A percentile compares a stretch with the other conserved stretches of the same genome.
These are phyloP conservation scores for Xylocopa sonorina DNA, from an alignment of 1,140 invertebrate genomes.

Conservation along the genomic window DNA sequence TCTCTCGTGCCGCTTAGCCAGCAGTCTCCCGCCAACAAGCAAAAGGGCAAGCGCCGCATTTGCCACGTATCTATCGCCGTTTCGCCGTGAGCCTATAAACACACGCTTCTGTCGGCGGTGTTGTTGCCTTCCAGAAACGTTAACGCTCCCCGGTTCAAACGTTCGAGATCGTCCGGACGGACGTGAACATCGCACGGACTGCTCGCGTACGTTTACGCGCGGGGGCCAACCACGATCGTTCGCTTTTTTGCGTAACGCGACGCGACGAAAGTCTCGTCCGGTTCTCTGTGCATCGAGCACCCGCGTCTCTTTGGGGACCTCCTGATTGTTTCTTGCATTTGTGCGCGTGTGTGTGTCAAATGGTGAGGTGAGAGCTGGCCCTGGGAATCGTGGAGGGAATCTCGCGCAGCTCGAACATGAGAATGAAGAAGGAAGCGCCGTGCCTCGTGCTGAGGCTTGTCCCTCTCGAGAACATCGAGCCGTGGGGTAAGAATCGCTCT, in stretches of 20 bases:
- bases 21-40: conserved; percentile 69
- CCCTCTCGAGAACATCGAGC: conserved; percentile 81
- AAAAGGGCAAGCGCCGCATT: conserved; percentile 35
- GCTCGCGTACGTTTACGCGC: background rate
- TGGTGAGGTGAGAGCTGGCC: conserved; percentile 56
- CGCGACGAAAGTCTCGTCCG: background rate
- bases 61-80: conserved; percentile 38
- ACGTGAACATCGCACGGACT: too few species aligned
- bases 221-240: background rate
- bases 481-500: conserved; percentile 79
- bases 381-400: conserved; percentile 22
- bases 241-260: conserved; percentile 24
- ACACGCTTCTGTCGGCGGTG: conserved; percentile 27
- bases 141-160: background rate
- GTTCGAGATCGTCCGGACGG: background rate
- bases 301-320: too few species aligned
- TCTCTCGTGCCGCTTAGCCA: conserved; percentile 67
- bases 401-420: conserved; percentile 80
- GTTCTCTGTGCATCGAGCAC: conserved; percentile 5
- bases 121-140: background rate
- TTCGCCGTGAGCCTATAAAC: conserved; percentile 4
- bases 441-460: conserved; percentile 85
- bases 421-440: conserved; percentile 85
- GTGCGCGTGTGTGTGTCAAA: conserved; percentile 53
- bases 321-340: background rate